Percentiles rank a stretch among this genome's conserved stretches.
Conservation (phyloP, 2,797 vertebrate species). For the Phataginus tetradactyla region DNA sequence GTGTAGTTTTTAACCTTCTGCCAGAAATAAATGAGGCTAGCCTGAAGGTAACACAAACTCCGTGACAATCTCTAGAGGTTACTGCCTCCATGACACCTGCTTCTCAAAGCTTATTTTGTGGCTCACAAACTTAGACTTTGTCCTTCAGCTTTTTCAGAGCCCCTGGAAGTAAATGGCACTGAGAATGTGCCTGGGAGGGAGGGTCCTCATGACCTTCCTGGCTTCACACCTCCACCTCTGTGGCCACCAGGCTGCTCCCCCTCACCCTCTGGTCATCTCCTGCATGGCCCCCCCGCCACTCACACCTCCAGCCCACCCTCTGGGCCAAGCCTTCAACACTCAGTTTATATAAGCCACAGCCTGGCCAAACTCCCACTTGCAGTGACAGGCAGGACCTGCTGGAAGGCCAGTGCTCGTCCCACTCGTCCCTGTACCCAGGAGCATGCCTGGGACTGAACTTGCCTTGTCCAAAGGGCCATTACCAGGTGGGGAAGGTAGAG, state of each 20-base stretch:
- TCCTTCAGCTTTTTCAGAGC: neutral
- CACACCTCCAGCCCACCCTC: neutral
- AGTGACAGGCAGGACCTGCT: too few relatives aligned
- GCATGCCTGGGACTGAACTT: neutral
- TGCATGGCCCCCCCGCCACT: neutral
- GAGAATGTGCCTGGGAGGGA: neutral
- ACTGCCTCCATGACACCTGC: neutral
- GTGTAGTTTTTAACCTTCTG: slow-evolving; percentile 72
- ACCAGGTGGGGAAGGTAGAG: neutral
- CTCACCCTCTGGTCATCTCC: neutral
- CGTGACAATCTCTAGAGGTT: neutral
- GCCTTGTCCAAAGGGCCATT: neutral
- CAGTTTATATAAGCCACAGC: neutral
- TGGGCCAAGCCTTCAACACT: neutral
- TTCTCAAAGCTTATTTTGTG: neutral
- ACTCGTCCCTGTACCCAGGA: neutral
- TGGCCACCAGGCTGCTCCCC: neutral
- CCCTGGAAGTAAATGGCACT: neutral
- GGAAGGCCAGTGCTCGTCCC: neutral
- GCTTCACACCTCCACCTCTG: neutral
- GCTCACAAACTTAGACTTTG: neutral
- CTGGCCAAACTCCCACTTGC: neutral
- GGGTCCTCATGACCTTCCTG: neutral
- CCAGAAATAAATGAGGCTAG: slow-evolving; percentile 63
- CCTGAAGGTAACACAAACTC: neutral